Base-by-base conservation (phyloP, 2,797 vertebrate species). In the Sorex maritimensis region DNA sequence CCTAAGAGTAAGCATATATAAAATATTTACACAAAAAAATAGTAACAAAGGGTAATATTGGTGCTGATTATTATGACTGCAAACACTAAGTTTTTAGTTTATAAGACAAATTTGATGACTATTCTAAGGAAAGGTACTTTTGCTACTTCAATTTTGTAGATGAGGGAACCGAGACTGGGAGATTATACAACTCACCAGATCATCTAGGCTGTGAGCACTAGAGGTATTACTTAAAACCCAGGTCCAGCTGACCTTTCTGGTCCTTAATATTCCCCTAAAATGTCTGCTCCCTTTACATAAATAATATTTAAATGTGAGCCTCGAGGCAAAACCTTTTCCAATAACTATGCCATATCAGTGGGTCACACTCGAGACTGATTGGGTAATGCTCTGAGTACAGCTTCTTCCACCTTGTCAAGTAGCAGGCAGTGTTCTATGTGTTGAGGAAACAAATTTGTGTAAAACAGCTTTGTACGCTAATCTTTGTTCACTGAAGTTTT, bases 231-330 rank as follows among this genome's bases (percentile, higher is more conserved):
- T 82, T 58, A 71, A 61, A 72, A 44, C 19, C 6, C 7, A 44
- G 30, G 14, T 74, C 68, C 49, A 26, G 8, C 41, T 77, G 82
- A 71, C 19, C 7, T 34, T 34, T 4, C 81, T 26, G 81, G 38
- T 15, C 52, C 65, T 77, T 41, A 28, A 4, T 58, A 52, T 46
- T 13, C 17, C 41, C 2, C 6, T 21, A 26, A 26, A 34, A 9
- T 44, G 34, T 34, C 71, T 65, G n/a, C 38, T 52, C 44, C 19
- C 63, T 79, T 65, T 58, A 74, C 19, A 77, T n/a, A 88, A 61
- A 71, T 38, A 4, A 80, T n/a, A 46, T 85, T 77, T 84, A 69
- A 91, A 75, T 65, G 26, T 21, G 93, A 95, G 12, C 4, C 3
- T 30, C 3, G 71, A 78, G n/a, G 55, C 14, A 88, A 96, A 63